A percentile compares a stretch with the other conserved stretches of the same genome.
phyloP scores from a whole-genome alignment of 2,888 invertebrate genomes.

The Phymatocera aterrima region DNA sequence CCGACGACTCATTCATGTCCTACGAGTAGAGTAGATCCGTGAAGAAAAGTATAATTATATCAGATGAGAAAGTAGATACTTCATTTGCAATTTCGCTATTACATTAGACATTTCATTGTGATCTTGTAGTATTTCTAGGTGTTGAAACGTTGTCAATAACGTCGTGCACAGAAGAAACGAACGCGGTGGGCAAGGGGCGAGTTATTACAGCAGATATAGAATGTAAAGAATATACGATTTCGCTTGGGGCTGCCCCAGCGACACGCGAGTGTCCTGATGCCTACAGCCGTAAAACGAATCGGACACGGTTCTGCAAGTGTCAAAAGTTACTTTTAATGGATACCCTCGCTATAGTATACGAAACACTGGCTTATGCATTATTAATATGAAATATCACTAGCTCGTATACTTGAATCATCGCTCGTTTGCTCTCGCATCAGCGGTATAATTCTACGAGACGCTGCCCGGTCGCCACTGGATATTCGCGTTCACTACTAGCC shows the following conservation, averaged over 20 bases:
- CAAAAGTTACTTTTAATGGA: conserved; percentile 70
- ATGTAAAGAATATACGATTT: conserved; percentile 38
- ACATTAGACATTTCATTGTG: neutral
- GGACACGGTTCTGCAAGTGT: conserved; percentile 73
- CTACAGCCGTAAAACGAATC: conserved; percentile 69
- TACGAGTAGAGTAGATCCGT: no score
- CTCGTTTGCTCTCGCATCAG: neutral
- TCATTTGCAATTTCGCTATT: neutral
- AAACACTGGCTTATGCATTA: conserved; percentile 65
- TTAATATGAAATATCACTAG: conserved; percentile 59
- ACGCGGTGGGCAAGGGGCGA: conserved; percentile 16
- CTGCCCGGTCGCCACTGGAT: conserved; percentile 9
- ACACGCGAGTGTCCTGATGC: conserved; percentile 22
- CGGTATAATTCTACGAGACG: conserved; percentile 22
- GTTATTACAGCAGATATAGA: conserved; percentile 21
- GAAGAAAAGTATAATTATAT: neutral
- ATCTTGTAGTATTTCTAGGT: conserved; percentile 28
- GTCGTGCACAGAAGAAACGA: neutral
- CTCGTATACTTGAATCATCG: conserved; percentile 41
- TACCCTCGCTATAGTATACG: conserved; percentile 50
- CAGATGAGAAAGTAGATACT: neutral
- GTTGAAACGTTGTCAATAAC: conserved; percentile 31
- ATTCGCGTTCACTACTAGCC: neutral
- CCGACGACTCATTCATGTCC: neutral
- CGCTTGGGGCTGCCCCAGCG: conserved; percentile 11